These are phyloP conservation scores for Blastobasis lacticolella DNA, from an alignment of 2,888 invertebrate species.

Conservation along the genomic window DNA sequence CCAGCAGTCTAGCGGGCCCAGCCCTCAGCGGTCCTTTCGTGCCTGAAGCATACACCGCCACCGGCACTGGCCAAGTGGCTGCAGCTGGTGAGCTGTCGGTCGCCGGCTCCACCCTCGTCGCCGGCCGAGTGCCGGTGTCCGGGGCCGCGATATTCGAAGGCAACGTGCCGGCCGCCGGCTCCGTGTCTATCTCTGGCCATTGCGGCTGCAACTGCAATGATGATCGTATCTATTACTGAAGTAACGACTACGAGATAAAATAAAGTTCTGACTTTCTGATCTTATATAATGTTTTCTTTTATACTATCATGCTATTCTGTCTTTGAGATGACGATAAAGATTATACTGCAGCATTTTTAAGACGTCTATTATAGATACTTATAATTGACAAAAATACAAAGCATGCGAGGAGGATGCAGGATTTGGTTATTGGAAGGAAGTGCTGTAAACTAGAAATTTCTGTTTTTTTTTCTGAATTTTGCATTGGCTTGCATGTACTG, in stretches of 20 bases:
- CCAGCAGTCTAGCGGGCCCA: not conserved
- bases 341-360: no score
- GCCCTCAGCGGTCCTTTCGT: not conserved
- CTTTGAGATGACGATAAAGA: no score
- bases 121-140: constrained; percentile 27
- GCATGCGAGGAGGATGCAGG: no score
- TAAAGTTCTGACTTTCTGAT: no score
- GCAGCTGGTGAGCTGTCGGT: constrained; percentile 25
- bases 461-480: no score
- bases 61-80: constrained; percentile 21
- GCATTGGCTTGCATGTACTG: no score
- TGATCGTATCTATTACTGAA: constrained; percentile 4
- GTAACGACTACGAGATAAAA: constrained; percentile 1
- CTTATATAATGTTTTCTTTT: no score
- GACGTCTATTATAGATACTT: no score
- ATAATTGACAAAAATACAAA: no score
- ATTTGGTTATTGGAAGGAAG: no score
- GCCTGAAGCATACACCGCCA: constrained; percentile 8
- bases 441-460: no score
- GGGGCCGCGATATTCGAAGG: constrained; percentile 25
- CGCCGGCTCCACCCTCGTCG: constrained; percentile 22
- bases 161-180: constrained; percentile 20
- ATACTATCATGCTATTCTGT: no score
- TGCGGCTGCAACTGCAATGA: constrained; percentile 18
- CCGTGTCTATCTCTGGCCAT: constrained; percentile 23